phyloP scores from a whole-genome alignment of 2,113 vertebrate species.

The Hemiprocne comata region DNA sequence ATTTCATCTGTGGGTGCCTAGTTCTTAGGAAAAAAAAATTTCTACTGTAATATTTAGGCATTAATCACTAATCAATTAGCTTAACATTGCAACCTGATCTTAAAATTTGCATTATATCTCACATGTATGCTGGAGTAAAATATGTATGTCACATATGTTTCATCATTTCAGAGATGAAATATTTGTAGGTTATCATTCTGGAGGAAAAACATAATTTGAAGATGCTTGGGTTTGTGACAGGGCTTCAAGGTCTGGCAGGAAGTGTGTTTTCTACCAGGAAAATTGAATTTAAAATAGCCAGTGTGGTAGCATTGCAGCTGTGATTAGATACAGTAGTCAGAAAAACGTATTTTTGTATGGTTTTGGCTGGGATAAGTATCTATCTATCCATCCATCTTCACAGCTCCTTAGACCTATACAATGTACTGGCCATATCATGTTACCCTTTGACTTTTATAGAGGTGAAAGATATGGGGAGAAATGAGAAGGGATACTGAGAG shows the following conservation, averaged over 20 bases:
- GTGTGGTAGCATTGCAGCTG: not conserved
- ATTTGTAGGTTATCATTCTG: not conserved
- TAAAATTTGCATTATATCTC: not conserved
- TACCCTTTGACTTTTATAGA: not conserved
- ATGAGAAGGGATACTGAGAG: not conserved
- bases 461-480: not conserved
- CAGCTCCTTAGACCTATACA: not conserved
- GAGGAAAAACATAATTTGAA: not conserved
- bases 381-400: not conserved
- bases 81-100: not conserved
- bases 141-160: not conserved
- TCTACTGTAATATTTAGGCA: not conserved
- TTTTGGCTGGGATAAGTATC: not conserved
- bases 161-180: not conserved
- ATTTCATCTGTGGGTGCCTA: not conserved
- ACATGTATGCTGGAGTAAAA: not conserved
- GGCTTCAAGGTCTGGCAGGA: not conserved
- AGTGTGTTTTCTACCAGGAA: not conserved
- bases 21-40: not conserved
- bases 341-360: not conserved
- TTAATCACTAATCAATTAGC: not conserved
- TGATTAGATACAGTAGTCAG: not conserved
- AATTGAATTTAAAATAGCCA: not conserved
- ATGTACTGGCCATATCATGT: not conserved
- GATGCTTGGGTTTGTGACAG: not conserved